A percentile compares a stretch with the other conserved stretches of the same genome.
Evolutionary conservation across 92 coral and sea anemone species (phyloP).

Genomic region (Paragorgia papillata): DNA sequence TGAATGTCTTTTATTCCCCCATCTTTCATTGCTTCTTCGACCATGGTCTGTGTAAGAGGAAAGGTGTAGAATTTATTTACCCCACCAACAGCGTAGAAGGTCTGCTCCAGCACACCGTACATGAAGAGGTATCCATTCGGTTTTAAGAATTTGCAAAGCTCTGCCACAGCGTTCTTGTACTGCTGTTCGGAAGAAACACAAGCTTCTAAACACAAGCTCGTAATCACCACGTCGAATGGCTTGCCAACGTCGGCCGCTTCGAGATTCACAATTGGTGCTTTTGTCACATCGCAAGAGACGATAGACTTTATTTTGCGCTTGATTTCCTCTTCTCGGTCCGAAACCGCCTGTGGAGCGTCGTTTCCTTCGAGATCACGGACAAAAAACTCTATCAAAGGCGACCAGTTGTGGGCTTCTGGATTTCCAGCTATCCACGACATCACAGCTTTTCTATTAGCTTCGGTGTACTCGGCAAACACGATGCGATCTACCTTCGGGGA

Average conservation of each 20-base stretch:
- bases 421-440: conserved; percentile 50
- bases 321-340: conserved; percentile 46
- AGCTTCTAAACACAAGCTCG: conserved; percentile 28
- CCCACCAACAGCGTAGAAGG: conserved; percentile 10
- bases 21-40: conserved; percentile 41
- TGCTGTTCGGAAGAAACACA: conserved; percentile 10
- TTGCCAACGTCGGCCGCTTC: conserved; percentile 5
- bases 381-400: conserved; percentile 39
- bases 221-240: conserved; percentile 38
- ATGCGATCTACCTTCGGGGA: conserved; percentile 52
- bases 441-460: conserved; percentile 48
- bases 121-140: conserved; percentile 28
- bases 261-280: conserved; percentile 3
- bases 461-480: conserved; percentile 58
- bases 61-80: conserved; percentile 10
- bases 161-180: conserved; percentile 20
- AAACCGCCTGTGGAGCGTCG: conserved; percentile 9
- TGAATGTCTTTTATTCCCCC: conserved; percentile 50
- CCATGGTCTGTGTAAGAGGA: background rate
- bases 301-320: conserved; percentile 50
- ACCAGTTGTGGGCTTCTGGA: conserved; percentile 45
- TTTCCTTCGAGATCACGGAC: conserved; percentile 59
- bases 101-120: conserved; percentile 24
- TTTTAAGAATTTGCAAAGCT: conserved; percentile 30
- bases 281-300: conserved; percentile 52